phyloP scores from a whole-genome alignment of 2,888 invertebrate genomes.

The Deroplatys truncata region DNA sequence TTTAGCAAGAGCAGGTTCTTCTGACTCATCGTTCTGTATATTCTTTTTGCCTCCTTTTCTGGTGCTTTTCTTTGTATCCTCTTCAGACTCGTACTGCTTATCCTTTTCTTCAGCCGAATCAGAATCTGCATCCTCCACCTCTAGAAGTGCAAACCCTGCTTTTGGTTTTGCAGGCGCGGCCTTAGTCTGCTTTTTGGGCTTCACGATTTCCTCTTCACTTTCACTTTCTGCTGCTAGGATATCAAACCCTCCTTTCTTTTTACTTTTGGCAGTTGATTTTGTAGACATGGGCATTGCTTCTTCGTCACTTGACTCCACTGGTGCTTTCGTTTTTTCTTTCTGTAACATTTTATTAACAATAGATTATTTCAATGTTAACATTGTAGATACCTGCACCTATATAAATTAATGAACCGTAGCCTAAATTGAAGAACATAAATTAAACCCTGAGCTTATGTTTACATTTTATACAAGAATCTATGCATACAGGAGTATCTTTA shows the following conservation, averaged over 20 bases:
- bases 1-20: not conserved
- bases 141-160: slow-evolving; percentile 63
- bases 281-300: not conserved
- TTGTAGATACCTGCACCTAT: not conserved
- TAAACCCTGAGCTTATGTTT: too few relatives aligned
- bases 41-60: not conserved
- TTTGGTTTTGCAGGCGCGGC: slow-evolving; percentile 25
- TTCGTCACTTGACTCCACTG: slow-evolving; percentile 30
- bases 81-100: slow-evolving; percentile 28
- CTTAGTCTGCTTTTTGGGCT: not conserved
- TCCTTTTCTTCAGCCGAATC: slow-evolving; percentile 13
- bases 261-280: slow-evolving; percentile 6
- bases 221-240: slow-evolving; percentile 16
- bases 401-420: not conserved
- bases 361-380: too few relatives aligned
- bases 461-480: too few relatives aligned
- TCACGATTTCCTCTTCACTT: slow-evolving; percentile 16
- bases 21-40: not conserved
- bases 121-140: slow-evolving; percentile 49
- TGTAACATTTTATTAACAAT: slow-evolving; percentile 3
- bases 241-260: slow-evolving; percentile 22
- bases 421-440: not conserved
- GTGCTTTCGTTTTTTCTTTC: slow-evolving; percentile 27
- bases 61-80: not conserved
- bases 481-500: too few relatives aligned